Conservation (phyloP, 2,113 vertebrate species). For the Sander lucioperca region DNA sequence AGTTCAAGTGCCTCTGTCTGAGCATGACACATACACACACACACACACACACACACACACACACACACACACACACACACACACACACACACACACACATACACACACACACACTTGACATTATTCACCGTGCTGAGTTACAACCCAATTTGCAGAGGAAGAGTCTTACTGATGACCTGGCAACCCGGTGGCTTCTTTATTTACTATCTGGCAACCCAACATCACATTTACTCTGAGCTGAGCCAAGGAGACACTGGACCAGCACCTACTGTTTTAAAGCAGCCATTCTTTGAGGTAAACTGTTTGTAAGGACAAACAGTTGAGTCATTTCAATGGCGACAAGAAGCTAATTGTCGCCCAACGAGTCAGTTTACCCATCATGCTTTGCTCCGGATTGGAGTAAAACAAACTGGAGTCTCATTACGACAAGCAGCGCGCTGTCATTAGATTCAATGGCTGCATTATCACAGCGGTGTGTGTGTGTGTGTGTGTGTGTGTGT, state of each 20-base stretch:
- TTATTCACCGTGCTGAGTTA: slow-evolving; percentile 73
- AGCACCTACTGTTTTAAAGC: slow-evolving; percentile 1
- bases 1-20: slow-evolving; percentile 67
- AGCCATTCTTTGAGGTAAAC: slow-evolving; percentile 23
- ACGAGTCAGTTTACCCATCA: slow-evolving; percentile 56
- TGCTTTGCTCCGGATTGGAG: slow-evolving; percentile 52
- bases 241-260: background rate
- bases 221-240: slow-evolving; percentile 38
- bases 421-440: slow-evolving; percentile 65
- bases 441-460: slow-evolving; percentile 64
- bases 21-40: slow-evolving; percentile 10
- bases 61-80: background rate
- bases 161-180: slow-evolving; percentile 74
- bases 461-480: slow-evolving; percentile 57
- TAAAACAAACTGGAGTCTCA: slow-evolving; percentile 60
- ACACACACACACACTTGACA: slow-evolving; percentile 30
- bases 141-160: slow-evolving; percentile 65
- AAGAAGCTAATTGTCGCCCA: slow-evolving; percentile 38
- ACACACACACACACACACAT: slow-evolving; percentile 34
- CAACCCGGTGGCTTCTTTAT: slow-evolving; percentile 60
- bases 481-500: slow-evolving; percentile 47
- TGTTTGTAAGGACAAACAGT: slow-evolving; percentile 44
- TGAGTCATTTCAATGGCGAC: slow-evolving; percentile 41
- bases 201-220: slow-evolving; percentile 67
- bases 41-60: slow-evolving; percentile 33